phyloP scores from a whole-genome alignment of 2,888 invertebrate species.

The Abrostola tripartita region DNA sequence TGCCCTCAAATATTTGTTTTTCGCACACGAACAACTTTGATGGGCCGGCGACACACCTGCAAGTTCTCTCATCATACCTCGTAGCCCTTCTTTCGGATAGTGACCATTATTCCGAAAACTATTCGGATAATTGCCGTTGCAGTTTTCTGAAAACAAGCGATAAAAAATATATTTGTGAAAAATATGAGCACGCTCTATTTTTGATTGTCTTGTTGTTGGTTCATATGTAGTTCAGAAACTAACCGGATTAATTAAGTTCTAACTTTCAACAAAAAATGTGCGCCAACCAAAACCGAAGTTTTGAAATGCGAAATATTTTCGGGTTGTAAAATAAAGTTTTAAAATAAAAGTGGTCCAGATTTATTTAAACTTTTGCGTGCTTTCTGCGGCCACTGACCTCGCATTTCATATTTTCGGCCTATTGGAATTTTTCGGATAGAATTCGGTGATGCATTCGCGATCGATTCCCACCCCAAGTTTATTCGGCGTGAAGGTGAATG shows the following conservation, averaged over 20 bases:
- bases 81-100: constrained; percentile 18
- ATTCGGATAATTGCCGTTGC: background rate
- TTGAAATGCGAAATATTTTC: constrained; percentile 32
- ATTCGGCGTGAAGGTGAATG: constrained; percentile 8
- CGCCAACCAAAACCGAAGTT: constrained; percentile 24
- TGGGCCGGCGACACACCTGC: constrained; percentile 37
- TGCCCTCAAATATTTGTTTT: constrained; percentile 55
- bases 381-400: constrained; percentile 25
- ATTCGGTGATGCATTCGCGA: constrained; percentile 7
- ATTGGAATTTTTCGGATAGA: constrained; percentile 1
- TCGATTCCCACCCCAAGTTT: constrained; percentile 2
- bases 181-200: background rate
- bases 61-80: constrained; percentile 38
- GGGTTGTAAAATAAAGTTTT: constrained; percentile 29
- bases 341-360: constrained; percentile 37
- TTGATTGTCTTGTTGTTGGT: background rate
- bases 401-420: constrained; percentile 33
- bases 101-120: constrained; percentile 22
- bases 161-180: background rate
- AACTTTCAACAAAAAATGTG: constrained; percentile 18
- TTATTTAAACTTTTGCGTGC: constrained; percentile 43
- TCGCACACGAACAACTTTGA: constrained; percentile 48
- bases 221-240: constrained; percentile 2
- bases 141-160: no score
- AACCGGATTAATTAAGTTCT: constrained; percentile 16